A percentile compares a stretch with the other conserved stretches of the same genome.
Conservation (phyloP, 2,888 invertebrate genomes). For the Pollenia amentaria region DNA sequence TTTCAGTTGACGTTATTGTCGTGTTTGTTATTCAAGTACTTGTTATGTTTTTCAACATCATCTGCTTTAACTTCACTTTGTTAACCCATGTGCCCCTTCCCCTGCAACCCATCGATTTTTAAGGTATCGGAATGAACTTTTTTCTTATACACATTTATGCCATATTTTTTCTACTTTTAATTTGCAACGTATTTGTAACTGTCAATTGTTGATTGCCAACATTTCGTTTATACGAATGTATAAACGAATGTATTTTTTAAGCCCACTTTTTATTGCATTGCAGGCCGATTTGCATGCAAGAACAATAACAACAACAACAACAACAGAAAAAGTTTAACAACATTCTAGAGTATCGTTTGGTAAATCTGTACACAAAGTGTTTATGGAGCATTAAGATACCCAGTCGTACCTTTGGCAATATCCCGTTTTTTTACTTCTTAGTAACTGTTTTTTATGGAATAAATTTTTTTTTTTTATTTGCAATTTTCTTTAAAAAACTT, state of each 20-base stretch:
- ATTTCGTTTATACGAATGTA: constrained; percentile 46
- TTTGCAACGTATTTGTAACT: constrained; percentile 75
- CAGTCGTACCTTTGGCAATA: constrained; percentile 44
- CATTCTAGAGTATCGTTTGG: constrained; percentile 55
- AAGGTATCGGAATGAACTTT: background rate
- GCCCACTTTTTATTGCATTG: constrained; percentile 63
- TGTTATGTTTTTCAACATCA: constrained; percentile 71
- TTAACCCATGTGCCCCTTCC: too few species aligned
- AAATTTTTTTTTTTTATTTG: constrained; percentile 12
- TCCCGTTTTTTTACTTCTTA: constrained; percentile 18
- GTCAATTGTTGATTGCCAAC: constrained; percentile 75
- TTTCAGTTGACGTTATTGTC: constrained; percentile 1
- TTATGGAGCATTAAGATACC: constrained; percentile 65
- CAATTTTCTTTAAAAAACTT: constrained; percentile 47
- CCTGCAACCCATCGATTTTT: background rate
- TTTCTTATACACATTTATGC: constrained; percentile 27
- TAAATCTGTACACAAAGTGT: constrained; percentile 70
- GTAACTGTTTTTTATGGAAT: background rate
- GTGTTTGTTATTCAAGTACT: constrained; percentile 64
- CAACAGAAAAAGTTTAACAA: constrained; percentile 45
- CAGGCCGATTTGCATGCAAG: constrained; percentile 54
- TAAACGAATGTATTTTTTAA: constrained; percentile 29
- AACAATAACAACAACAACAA: constrained; percentile 24
- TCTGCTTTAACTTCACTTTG: constrained; percentile 27
- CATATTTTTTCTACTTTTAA: constrained; percentile 69